phyloP scores from a whole-genome alignment of 2,888 invertebrate genomes.

The Drosophila leonis region DNA sequence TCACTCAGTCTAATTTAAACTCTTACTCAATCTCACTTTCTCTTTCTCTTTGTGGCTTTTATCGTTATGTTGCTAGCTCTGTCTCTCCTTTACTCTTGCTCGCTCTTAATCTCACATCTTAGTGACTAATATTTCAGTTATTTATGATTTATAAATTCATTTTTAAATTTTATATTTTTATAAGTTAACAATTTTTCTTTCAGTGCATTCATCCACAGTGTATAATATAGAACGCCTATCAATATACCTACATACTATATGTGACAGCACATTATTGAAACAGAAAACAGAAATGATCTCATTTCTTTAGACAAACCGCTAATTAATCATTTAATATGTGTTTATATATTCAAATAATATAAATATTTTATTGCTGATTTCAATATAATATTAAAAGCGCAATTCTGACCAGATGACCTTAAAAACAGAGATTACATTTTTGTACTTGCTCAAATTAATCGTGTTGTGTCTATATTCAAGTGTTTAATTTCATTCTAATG shows the following conservation, averaged over 20 bases:
- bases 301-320: slow-evolving; percentile 24
- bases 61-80: too few relatives aligned
- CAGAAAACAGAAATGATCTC: slow-evolving; percentile 50
- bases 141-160: too few relatives aligned
- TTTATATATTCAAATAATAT: slow-evolving; percentile 16
- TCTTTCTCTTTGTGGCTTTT: background rate
- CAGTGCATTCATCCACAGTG: slow-evolving; percentile 3
- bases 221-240: slow-evolving; percentile 13
- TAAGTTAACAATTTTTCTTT: background rate
- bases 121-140: too few relatives aligned
- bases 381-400: slow-evolving; percentile 16
- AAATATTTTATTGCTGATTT: slow-evolving; percentile 23
- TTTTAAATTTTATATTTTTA: background rate
- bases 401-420: slow-evolving; percentile 37
- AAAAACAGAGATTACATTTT: slow-evolving; percentile 15
- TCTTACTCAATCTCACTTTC: background rate
- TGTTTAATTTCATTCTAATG: background rate
- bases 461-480: background rate
- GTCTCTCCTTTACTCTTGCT: too few relatives aligned
- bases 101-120: too few relatives aligned
- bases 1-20: background rate
- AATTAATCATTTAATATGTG: slow-evolving; percentile 38
- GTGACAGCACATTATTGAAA: slow-evolving; percentile 11
- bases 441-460: background rate
- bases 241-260: background rate